Percentiles rank a stretch among this genome's conserved stretches.
Evolutionary conservation across 2,113 vertebrate genomes (phyloP).

Genomic region (Amblyornis subalaris): DNA sequence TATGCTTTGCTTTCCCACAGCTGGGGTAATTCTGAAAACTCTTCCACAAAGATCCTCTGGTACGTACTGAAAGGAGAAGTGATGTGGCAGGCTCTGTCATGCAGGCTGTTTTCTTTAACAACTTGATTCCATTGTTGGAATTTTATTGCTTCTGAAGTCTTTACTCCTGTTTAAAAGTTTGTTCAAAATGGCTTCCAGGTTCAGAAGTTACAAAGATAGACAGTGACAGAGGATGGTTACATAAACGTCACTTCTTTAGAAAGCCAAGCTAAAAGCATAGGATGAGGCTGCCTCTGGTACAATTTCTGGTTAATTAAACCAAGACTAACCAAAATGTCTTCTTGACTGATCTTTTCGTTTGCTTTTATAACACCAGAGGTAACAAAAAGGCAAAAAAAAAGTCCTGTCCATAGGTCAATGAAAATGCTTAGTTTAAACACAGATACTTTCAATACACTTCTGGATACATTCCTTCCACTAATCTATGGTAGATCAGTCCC

Average conservation of each 20-base stretch:
- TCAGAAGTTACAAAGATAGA: background rate
- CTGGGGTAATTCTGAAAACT: background rate
- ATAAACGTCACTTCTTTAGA: background rate
- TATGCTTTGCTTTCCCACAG: background rate
- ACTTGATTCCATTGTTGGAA: background rate
- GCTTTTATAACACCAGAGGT: background rate
- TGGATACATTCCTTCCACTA: background rate
- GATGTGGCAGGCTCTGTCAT: background rate
- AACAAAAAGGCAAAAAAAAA: background rate
- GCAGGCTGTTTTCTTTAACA: background rate
- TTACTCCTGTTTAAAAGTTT: background rate
- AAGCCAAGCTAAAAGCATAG: background rate
- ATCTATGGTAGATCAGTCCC: accelerated
- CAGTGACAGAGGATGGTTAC: background rate
- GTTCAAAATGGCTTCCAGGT: background rate
- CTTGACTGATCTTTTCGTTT: background rate
- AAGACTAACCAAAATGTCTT: background rate
- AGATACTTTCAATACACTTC: background rate
- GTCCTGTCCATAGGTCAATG: background rate
- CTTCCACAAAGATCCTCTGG: background rate
- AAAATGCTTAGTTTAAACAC: background rate
- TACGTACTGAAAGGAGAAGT: background rate
- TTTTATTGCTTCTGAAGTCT: background rate
- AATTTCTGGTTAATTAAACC: background rate
- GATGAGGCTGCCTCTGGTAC: background rate